Conservation (phyloP, 2,888 invertebrate genomes). For the Norana najaformis region DNA sequence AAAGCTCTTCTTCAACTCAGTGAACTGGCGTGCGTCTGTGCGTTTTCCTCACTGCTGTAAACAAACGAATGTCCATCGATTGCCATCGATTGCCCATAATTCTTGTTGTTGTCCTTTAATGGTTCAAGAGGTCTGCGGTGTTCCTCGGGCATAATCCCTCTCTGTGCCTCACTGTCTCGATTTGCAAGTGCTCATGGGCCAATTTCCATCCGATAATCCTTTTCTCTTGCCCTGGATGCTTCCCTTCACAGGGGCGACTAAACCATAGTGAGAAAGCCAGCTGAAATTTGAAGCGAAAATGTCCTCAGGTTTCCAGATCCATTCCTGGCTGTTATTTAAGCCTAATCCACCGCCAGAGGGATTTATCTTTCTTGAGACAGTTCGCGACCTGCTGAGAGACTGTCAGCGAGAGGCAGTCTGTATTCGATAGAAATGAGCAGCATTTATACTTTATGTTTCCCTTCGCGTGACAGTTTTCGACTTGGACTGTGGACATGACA, state of each 20-base stretch:
- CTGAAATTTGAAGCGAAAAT: neutral
- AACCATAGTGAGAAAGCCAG: neutral
- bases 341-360: neutral
- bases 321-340: neutral
- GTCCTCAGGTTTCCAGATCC: neutral
- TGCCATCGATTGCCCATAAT: neutral
- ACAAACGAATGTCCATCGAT: too few relatives aligned
- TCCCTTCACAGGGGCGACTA: too few relatives aligned
- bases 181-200: neutral
- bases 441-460: too few relatives aligned
- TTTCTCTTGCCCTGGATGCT: neutral
- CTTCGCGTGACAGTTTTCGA: neutral
- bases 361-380: neutral
- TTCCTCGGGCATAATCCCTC: neutral
- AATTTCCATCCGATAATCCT: neutral
- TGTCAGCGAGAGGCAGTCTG: neutral
- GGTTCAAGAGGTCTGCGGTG: neutral
- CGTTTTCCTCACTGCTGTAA: too few relatives aligned
- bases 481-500: neutral
- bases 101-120: neutral
- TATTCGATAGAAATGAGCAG: too few relatives aligned
- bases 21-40: too few relatives aligned
- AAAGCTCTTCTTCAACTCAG: neutral
- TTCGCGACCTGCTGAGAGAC: neutral
- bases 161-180: neutral